These are phyloP conservation scores for Schizotus pectinicornis DNA, from an alignment of 2,888 invertebrate genomes.

Conservation along the genomic window DNA sequence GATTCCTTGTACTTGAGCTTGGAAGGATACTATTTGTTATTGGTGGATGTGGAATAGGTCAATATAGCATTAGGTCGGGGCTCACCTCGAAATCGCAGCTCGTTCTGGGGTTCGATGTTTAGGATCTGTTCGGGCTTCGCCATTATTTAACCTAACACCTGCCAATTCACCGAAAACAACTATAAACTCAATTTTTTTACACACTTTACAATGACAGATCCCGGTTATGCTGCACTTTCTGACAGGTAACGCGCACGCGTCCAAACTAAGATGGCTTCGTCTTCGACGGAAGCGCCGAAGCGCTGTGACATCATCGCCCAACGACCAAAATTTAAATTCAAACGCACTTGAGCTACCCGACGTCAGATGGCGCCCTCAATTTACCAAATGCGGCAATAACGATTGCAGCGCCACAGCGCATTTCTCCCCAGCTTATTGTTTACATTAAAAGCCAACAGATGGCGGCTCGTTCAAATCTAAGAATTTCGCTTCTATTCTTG, in stretches of 20 bases:
- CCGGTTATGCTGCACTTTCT: constrained; percentile 54
- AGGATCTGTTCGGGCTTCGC: constrained; percentile 80
- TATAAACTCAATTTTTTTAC: constrained; percentile 46
- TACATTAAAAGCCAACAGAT: no score
- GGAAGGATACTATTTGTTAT: constrained; percentile 36
- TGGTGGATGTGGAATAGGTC: constrained; percentile 38
- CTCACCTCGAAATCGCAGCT: constrained; percentile 91
- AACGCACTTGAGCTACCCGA: neutral
- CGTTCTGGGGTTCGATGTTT: constrained; percentile 85
- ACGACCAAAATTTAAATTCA: constrained; percentile 15
- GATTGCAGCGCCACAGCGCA: no score
- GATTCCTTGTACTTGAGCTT: constrained; percentile 35
- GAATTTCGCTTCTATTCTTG: no score
- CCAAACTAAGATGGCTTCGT: constrained; percentile 32
- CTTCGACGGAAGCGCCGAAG: constrained; percentile 10
- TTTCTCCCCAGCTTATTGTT: no score
- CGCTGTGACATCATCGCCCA: constrained; percentile 30
- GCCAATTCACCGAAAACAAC: constrained; percentile 39
- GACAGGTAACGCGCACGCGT: constrained; percentile 48
- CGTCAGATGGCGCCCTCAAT: constrained; percentile 3
- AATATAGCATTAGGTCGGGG: constrained; percentile 29
- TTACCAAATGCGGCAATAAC: neutral
- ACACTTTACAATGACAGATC: constrained; percentile 52
- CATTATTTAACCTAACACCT: constrained; percentile 59
- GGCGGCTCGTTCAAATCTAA: no score